Evolutionary conservation across 2,113 vertebrate genomes (phyloP).

Genomic region (Actinemys pallida): DNA sequence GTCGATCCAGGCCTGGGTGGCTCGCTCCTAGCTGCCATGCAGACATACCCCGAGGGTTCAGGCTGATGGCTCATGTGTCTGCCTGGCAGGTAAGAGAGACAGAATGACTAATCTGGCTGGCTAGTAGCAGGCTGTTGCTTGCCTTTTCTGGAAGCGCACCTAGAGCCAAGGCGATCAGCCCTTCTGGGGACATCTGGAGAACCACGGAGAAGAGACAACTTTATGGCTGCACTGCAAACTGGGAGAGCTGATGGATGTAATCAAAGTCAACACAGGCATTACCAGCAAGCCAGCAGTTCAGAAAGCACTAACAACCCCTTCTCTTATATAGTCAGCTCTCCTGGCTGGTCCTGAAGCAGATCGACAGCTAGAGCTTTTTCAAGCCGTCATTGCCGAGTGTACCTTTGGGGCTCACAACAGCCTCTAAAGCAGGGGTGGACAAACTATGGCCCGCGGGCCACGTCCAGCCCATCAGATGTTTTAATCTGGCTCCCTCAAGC

Average conservation of each 20-base stretch:
- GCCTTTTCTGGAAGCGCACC: neutral
- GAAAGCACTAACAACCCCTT: neutral
- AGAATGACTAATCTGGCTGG: neutral
- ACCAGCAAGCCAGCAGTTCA: conserved; percentile 17
- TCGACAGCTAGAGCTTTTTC: neutral
- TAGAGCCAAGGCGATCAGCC: neutral
- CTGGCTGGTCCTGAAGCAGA: neutral
- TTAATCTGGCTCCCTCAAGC: too few relatives aligned
- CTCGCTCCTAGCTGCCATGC: too few relatives aligned
- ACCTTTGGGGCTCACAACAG: neutral
- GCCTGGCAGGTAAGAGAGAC: neutral
- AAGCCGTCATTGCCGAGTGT: neutral
- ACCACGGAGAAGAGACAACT: neutral
- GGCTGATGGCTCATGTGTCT: neutral
- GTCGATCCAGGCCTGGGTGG: too few relatives aligned
- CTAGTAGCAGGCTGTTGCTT: neutral
- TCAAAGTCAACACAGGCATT: neutral
- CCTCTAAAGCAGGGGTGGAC: neutral
- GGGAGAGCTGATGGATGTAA: neutral
- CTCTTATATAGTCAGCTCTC: neutral
- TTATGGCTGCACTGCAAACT: neutral
- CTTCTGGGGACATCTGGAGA: neutral
- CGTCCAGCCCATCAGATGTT: too few relatives aligned
- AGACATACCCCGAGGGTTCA: neutral
- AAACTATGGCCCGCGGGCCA: too few relatives aligned